phyloP scores from a whole-genome alignment of 2,797 vertebrate genomes.

The Muraenolepis orangiensis region DNA sequence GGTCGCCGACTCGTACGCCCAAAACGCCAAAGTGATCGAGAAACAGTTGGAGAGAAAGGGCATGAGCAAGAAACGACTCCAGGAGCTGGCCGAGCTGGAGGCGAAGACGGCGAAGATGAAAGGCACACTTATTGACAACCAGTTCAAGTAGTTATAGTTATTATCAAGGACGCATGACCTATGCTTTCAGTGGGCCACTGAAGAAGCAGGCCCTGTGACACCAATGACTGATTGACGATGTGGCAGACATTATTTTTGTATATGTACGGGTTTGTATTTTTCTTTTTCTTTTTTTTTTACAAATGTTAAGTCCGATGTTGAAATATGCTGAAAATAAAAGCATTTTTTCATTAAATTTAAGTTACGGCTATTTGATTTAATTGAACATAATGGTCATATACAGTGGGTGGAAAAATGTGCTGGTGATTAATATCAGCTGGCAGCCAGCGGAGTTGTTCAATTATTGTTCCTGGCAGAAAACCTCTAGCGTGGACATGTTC shows the following conservation, averaged over 20 bases:
- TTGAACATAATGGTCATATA: background rate
- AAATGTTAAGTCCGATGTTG: background rate
- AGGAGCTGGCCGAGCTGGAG: constrained; percentile 93
- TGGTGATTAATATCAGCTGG: too few species aligned
- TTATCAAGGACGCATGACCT: background rate
- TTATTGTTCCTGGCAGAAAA: background rate
- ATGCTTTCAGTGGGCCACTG: background rate
- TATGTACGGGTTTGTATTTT: background rate
- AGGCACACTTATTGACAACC: constrained; percentile 96
- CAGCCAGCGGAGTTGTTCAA: too few species aligned
- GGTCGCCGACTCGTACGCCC: constrained; percentile 94
- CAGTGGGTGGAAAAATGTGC: background rate
- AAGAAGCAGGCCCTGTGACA: background rate
- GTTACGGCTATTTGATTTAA: background rate
- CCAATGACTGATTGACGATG: background rate
- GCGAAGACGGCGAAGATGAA: constrained; percentile 99
- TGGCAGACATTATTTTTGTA: background rate
- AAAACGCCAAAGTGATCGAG: constrained; percentile 97
- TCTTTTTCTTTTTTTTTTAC: background rate
- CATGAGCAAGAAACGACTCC: constrained; percentile 94
- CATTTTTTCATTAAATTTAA: background rate
- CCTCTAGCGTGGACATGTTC: background rate
- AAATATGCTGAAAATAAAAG: background rate
- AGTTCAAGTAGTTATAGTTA: constrained; percentile 96
- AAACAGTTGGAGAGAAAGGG: constrained; percentile 96